Evolutionary conservation across 2,113 vertebrate species (phyloP).

Genomic region (Nannospalax galili): DNA sequence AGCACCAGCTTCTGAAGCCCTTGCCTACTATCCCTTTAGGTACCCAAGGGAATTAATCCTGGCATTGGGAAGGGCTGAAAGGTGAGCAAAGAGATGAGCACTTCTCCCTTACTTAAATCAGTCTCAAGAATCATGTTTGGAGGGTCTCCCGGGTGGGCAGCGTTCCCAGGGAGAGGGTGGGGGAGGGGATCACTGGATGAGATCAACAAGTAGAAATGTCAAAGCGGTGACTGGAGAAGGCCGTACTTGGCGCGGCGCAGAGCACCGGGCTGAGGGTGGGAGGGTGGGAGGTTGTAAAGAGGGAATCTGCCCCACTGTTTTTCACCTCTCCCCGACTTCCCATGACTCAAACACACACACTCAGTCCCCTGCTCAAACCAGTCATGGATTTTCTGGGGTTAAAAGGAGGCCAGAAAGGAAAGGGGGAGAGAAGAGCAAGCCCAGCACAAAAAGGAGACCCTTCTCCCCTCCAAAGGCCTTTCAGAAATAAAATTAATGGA

Average conservation of each 20-base stretch:
- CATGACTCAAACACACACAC: constrained; percentile 35
- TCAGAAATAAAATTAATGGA: constrained; percentile 83
- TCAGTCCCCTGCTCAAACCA: constrained; percentile 54
- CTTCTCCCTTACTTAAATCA: constrained; percentile 1
- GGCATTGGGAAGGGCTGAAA: background rate
- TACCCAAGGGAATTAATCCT: background rate
- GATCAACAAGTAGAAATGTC: constrained; percentile 77
- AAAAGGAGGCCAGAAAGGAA: constrained; percentile 74
- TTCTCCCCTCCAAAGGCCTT: constrained; percentile 76
- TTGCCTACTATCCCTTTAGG: background rate
- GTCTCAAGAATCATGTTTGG: constrained; percentile 42
- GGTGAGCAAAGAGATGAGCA: background rate
- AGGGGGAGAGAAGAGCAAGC: constrained; percentile 44
- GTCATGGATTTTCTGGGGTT: constrained; percentile 75
- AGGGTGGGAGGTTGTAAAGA: background rate
- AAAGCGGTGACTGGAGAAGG: constrained; percentile 13
- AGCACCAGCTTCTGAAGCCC: background rate
- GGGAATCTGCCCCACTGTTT: background rate
- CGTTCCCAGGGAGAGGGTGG: constrained; percentile 65
- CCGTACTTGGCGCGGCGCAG: background rate
- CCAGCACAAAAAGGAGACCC: constrained; percentile 70
- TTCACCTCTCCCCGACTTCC: constrained; percentile 23
- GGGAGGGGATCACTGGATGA: constrained; percentile 53
- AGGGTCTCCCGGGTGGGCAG: constrained; percentile 68
- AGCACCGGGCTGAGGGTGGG: background rate